Base-by-base conservation (phyloP, 30 jellyfish, hydroid and myxozoan species). In the Hydractinia symbiolongicarpus region DNA sequence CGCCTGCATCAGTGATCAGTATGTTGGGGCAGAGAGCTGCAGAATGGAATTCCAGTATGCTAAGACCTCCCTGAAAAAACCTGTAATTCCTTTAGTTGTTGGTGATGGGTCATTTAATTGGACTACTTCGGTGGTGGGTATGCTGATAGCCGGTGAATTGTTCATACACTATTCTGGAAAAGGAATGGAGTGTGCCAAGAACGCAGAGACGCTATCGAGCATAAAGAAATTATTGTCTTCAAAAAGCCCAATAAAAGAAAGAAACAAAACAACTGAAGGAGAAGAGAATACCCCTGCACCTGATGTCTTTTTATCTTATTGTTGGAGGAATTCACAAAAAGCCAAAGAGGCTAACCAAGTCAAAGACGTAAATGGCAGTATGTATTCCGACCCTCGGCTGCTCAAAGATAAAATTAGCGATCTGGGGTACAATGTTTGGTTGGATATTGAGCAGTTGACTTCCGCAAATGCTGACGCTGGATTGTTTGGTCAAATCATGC, bases 1-100 rank as follows among this genome's bases (percentile, higher is more conserved):
- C n/a, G 96, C 96, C 15, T 88, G 96, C 89, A 88, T 88, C 79
- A 88, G 96, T 72, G 93, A 88, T 53, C 80, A 82, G 58, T 88
- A 88, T 53, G 93, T 83, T 50, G 85, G 79, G 11, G 57, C 83
- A 73, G 74, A 88, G 58, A 83, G 78, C n/a, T 88, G 96, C 61
- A 71, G 89, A 13, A 88, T 88, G 93, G 96, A 88, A 69, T 88
- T 88, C 30, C 96, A 88, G 20, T 88, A 54, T 54, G 94, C 96
- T 5, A 88, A 82, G 16, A 62, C 93, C 9, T 77, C 96, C 13
- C 50, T 88, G 17, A 81, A 80, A 60, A 88, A 76, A 15, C 96
- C 96, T 9, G 72, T 83, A 13, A 83, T 88, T 57, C 96, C 96
- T 1, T 73, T 88, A 5, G 96, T 88, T 30, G 86, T 88, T 11